Evolutionary conservation across 92 coral and sea anemone species (phyloP).

Genomic region (Plumapathes pennacea): DNA sequence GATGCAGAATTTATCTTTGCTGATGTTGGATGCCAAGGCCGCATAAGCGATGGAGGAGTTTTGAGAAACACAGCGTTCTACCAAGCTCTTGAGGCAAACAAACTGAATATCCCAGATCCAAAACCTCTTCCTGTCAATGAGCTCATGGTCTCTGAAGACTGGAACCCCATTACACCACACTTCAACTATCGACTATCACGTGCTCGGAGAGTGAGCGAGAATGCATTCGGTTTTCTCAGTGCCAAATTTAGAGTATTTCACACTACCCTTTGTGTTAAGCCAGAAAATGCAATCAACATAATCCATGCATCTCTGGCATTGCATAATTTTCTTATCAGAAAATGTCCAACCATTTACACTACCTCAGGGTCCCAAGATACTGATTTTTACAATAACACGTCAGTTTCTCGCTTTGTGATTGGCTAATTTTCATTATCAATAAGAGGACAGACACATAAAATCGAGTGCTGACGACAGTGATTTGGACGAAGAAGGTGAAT

Average conservation of each 20-base stretch:
- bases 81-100: conserved; percentile 30
- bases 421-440: no score
- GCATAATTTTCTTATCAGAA: conserved; percentile 43
- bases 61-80: conserved; percentile 48
- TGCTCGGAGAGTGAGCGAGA: conserved; percentile 46
- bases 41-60: conserved; percentile 74
- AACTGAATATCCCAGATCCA: conserved; percentile 28
- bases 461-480: no score
- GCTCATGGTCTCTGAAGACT: conserved; percentile 12
- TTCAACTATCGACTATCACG: conserved; percentile 53
- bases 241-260: conserved; percentile 40
- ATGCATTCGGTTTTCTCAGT: conserved; percentile 55
- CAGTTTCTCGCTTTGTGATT: no score
- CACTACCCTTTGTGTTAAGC: conserved; percentile 48
- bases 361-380: conserved; percentile 30
- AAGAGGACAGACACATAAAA: no score
- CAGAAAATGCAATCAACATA: conserved; percentile 36
- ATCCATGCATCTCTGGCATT: conserved; percentile 54
- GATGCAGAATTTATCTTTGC: conserved; percentile 58
- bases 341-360: conserved; percentile 28
- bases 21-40: conserved; percentile 72
- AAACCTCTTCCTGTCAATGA: conserved; percentile 19
- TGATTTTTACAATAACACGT: no score
- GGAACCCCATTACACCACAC: conserved; percentile 12
- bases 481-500: no score